phyloP scores from a whole-genome alignment of 2,888 invertebrate species.

The Tillus elongatus region DNA sequence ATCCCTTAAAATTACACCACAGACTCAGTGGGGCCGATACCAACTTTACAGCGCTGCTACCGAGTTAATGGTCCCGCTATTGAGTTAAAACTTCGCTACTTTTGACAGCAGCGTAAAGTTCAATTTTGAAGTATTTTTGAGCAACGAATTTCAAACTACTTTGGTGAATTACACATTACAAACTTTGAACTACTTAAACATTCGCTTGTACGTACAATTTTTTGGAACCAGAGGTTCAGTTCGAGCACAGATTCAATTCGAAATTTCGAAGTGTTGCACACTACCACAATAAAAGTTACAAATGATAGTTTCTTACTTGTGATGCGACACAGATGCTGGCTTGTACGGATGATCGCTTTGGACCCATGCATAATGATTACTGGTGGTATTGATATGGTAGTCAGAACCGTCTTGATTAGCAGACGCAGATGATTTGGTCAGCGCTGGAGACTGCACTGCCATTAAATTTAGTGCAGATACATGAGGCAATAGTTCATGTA shows the following conservation, averaged over 20 bases:
- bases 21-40: too few species aligned
- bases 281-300: neutral
- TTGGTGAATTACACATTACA: too few species aligned
- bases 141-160: too few species aligned
- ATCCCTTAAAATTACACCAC: too few species aligned
- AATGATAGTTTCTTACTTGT: conserved; percentile 48
- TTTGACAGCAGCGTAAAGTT: too few species aligned
- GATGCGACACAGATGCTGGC: conserved; percentile 75
- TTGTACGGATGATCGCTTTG: conserved; percentile 98
- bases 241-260: too few species aligned
- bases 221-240: too few species aligned
- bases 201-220: neutral
- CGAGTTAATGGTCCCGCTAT: neutral
- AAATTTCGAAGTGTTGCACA: too few species aligned
- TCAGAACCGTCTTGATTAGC: conserved; percentile 29
- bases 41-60: too few species aligned
- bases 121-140: too few species aligned
- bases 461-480: conserved; percentile 77
- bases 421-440: conserved; percentile 33
- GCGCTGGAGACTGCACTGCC: conserved; percentile 25
- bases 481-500: conserved; percentile 82
- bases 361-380: conserved; percentile 81
- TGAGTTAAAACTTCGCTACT: too few species aligned
- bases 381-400: conserved; percentile 52
- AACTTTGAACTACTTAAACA: too few species aligned